phyloP scores from a whole-genome alignment of 2,888 invertebrate genomes.

The Erannis defoliaria region DNA sequence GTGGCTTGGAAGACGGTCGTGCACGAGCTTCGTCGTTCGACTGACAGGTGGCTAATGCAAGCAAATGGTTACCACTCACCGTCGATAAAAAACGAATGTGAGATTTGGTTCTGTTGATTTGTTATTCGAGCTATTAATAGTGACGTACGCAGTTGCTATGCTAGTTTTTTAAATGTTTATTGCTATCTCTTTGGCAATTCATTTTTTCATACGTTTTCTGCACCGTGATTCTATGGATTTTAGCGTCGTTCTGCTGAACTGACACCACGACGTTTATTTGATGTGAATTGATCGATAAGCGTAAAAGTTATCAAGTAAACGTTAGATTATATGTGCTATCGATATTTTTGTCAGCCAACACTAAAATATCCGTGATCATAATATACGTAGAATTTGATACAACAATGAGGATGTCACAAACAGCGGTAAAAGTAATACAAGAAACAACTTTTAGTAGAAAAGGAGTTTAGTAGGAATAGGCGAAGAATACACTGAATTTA shows the following conservation, averaged over 20 bases:
- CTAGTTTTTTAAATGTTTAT: conserved; percentile 1
- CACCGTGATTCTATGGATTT: not conserved
- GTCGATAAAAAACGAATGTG: conserved; percentile 42
- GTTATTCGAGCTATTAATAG: conserved; percentile 17
- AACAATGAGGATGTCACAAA: not conserved
- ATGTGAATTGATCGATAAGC: conserved; percentile 6
- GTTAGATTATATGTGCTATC: not conserved
- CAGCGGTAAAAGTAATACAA: not conserved
- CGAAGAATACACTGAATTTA: not conserved
- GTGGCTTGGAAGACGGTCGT: conserved; percentile 51
- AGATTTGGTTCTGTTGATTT: conserved; percentile 30
- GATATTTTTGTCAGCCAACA: not conserved
- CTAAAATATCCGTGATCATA: not conserved
- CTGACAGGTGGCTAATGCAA: conserved; percentile 77
- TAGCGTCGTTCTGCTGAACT: conserved; percentile 7
- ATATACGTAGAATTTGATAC: not conserved
- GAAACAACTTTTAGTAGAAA: not conserved
- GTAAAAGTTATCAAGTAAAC: conserved; percentile 15
- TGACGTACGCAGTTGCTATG: conserved; percentile 20
- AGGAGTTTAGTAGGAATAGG: not conserved
- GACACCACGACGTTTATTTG: conserved; percentile 6
- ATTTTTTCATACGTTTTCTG: conserved; percentile 1
- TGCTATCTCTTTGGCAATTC: not conserved
- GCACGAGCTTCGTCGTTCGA: conserved; percentile 60
- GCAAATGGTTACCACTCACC: conserved; percentile 52